Evolutionary conservation across 2,888 invertebrate species (phyloP), one percentile per base, ranked within the genome.

Genomic region (Apoderus coryli): DNA sequence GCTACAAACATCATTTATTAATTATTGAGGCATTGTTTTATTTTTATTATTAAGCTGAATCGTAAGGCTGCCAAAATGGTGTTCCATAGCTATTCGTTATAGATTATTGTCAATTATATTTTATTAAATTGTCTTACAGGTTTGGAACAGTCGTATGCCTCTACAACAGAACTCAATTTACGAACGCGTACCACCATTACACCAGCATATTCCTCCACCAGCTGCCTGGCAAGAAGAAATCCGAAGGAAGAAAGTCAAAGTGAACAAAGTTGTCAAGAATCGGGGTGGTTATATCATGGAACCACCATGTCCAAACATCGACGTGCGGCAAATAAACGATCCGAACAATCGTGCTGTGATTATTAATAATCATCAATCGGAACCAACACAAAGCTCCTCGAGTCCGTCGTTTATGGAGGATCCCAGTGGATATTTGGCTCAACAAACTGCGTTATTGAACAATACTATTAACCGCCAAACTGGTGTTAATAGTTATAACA

Each of bases 351-450:
- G 59, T 37, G 52, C 57, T 4, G 43, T 52, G 14, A 47, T 53
- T 29, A 46, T 52, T 25, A 50, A 51, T 37, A 52, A 55, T 33
- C 39, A 50, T 37, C 52, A 54, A 31, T 42, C 49, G 34, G 44
- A 47, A 13, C 53, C 50, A 34, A 45, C 44, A 23, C 53, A 53
- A 35, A 45, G 35, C 33, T 42, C 51, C 14, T 42, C 54, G 13
- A 63, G 72, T 39, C 84, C 84, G 2, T 86, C 86, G 16, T 89
- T 88, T 52, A 74, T 89, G 66, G 89, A 90, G 43, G 88, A 90
- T 57, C 88, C 89, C 0, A 81, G 77, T 47, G 89, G 86, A 3
- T 90, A 86, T 58, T 61, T 90, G 43, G 86, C 86, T 4, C 88
- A 89, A 46, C 89, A 90, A 56, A 88, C 89, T 0, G 82, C 81